A percentile compares a stretch with the other conserved stretches of the same genome.
These are phyloP conservation scores for Andrena hattorfiana DNA, from an alignment of 2,888 invertebrate species.

Conservation along the genomic window DNA sequence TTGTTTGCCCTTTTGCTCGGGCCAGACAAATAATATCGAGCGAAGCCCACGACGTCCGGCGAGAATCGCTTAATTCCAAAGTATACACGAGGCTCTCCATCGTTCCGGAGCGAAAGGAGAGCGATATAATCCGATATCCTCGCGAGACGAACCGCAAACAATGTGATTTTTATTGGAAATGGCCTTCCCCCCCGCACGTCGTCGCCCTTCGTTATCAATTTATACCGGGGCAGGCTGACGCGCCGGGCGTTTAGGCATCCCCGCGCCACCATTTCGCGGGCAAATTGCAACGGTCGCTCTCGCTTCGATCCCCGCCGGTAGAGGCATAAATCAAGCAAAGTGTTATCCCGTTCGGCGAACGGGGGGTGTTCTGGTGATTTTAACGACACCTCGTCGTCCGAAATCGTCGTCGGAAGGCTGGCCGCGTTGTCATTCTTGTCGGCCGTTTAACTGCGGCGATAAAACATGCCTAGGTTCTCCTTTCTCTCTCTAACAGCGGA, in stretches of 20 bases:
- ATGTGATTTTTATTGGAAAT: neutral
- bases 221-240: neutral
- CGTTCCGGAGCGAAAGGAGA: neutral
- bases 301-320: neutral
- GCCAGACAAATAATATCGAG: constrained; percentile 51
- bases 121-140: constrained; percentile 32
- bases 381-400: constrained; percentile 69
- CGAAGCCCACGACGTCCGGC: constrained; percentile 8
- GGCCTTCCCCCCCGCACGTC: neutral
- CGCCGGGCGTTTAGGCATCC: neutral
- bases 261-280: neutral
- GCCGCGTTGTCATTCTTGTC: constrained; percentile 69
- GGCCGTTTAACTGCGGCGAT: constrained; percentile 74
- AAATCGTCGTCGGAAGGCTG: constrained; percentile 56
- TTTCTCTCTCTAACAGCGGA: neutral
- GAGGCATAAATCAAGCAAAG: constrained; percentile 55
- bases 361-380: constrained; percentile 58
- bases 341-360: constrained; percentile 61
- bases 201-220: neutral
- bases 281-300: constrained; percentile 9
- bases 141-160: neutral
- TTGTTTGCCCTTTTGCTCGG: constrained; percentile 50
- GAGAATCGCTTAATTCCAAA: constrained; percentile 46
- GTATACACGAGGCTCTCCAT: constrained; percentile 22
- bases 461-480: constrained; percentile 72